Percentiles rank a stretch among this genome's conserved stretches.
phyloP scores from a whole-genome alignment of 2,888 invertebrate species.

The Cosmorhoe ocellata region DNA sequence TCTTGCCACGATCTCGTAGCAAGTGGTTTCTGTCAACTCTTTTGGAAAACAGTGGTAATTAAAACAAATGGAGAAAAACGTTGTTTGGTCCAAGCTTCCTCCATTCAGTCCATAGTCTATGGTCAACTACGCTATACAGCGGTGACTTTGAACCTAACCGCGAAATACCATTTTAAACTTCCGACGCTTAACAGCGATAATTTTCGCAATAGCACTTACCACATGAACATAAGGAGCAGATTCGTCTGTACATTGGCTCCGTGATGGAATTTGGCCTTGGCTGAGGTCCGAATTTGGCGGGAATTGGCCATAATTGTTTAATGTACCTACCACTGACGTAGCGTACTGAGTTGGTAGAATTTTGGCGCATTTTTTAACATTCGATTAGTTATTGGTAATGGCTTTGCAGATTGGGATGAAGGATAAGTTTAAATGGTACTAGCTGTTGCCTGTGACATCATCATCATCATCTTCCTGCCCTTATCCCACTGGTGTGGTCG shows the following conservation, averaged over 20 bases:
- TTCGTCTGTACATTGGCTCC: constrained; percentile 5
- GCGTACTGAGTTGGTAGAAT: background rate
- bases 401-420: too few species aligned
- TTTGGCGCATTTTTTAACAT: constrained; percentile 13
- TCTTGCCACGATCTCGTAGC: too few species aligned
- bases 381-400: constrained; percentile 35
- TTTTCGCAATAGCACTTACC: constrained; percentile 8
- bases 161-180: constrained; percentile 15
- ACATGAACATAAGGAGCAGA: background rate
- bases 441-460: too few species aligned
- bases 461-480: too few species aligned
- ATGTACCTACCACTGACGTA: constrained; percentile 51
- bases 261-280: constrained; percentile 21
- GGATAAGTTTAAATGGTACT: too few species aligned
- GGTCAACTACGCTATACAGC: constrained; percentile 36
- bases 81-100: too few species aligned
- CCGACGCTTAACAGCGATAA: background rate
- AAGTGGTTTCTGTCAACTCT: too few species aligned
- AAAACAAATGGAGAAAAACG: too few species aligned
- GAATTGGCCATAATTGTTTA: constrained; percentile 72
- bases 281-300: constrained; percentile 43
- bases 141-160: constrained; percentile 67
- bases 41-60: too few species aligned
- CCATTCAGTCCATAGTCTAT: background rate
- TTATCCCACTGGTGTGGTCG: too few species aligned